A percentile compares a stretch with the other conserved stretches of the same genome.
Evolutionary conservation across 2,113 vertebrate species (phyloP).

Genomic region (Acanthisitta chloris): DNA sequence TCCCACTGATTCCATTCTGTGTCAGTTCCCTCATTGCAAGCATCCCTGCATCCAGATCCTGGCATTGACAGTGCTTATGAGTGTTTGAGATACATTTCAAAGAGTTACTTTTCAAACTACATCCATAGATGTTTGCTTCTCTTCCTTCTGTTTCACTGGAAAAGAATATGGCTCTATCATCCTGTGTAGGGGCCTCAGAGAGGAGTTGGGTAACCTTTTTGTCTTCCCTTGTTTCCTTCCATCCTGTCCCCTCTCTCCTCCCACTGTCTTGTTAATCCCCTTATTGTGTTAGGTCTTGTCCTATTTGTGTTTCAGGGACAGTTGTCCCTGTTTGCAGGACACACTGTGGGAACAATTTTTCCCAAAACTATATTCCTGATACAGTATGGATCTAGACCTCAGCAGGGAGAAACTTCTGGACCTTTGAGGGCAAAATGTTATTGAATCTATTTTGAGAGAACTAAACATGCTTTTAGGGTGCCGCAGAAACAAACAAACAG

Average conservation of each 20-base stretch:
- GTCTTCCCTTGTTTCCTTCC: background rate
- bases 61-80: background rate
- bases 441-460: background rate
- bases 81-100: background rate
- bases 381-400: background rate
- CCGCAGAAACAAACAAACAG: background rate
- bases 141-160: background rate
- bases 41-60: background rate
- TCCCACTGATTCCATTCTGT: background rate
- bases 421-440: background rate
- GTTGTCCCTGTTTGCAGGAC: too few species aligned
- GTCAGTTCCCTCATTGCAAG: fast-evolving
- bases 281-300: background rate
- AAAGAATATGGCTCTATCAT: background rate
- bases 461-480: background rate
- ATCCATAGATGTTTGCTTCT: background rate
- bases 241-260: background rate
- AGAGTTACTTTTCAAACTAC: background rate
- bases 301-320: background rate
- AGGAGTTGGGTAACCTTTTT: background rate
- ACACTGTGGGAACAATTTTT: background rate
- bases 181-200: background rate
- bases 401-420: background rate
- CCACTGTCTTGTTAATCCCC: background rate
- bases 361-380: background rate